A percentile compares a stretch with the other conserved stretches of the same genome.
These are phyloP conservation scores for Tichodroma muraria DNA, from an alignment of 2,113 vertebrate species.

Conservation along the genomic window DNA sequence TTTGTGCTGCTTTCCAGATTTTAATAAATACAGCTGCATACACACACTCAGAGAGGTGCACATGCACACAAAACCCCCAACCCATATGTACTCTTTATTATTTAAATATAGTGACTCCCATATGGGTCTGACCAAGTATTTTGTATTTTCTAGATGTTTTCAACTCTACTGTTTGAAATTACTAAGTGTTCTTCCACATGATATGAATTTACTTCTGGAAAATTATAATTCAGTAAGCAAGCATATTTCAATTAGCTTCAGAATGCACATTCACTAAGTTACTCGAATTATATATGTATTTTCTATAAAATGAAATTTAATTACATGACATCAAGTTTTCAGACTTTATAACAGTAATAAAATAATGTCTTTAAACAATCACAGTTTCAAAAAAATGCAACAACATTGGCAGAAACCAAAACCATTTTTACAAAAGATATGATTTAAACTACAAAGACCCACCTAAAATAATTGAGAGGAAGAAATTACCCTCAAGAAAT, in stretches of 20 bases:
- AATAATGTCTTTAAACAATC: not conserved
- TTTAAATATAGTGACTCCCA: not conserved
- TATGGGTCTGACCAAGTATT: not conserved
- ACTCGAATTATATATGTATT: not conserved
- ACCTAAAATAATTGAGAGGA: not conserved
- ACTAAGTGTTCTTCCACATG: not conserved
- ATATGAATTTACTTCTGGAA: not conserved
- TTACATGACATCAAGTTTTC: not conserved
- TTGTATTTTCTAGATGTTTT: not conserved
- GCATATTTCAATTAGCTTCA: not conserved
- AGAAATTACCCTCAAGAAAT: not conserved
- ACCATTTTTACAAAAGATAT: not conserved
- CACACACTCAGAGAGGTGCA: not conserved
- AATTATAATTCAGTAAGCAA: not conserved
- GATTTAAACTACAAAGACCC: not conserved
- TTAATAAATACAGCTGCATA: not conserved
- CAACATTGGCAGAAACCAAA: not conserved
- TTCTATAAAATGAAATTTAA: not conserved
- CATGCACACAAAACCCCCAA: rapidly evolving
- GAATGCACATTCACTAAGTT: not conserved
- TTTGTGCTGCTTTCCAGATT: not conserved
- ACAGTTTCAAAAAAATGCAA: not conserved
- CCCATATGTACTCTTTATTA: not conserved
- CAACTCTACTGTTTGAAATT: not conserved
- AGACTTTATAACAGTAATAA: not conserved